A percentile compares a stretch with the other conserved stretches of the same genome.
Conservation (phyloP, 2,888 invertebrate species). For the Ashinkailepas kermadecensis region DNA sequence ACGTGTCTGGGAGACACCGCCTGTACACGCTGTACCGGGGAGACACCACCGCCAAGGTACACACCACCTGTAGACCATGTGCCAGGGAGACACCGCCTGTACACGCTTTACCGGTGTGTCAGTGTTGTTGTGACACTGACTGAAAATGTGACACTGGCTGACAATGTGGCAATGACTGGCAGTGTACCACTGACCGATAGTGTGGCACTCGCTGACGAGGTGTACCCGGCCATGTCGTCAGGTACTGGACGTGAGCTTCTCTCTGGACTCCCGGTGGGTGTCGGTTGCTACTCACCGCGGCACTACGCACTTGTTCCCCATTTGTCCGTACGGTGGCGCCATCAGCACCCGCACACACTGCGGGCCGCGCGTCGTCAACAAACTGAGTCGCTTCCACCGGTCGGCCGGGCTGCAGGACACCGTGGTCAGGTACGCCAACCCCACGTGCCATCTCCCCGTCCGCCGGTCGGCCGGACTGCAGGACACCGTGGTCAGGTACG, state of each 20-base stretch:
- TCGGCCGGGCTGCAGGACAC: constrained; percentile 73
- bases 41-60: too few relatives aligned
- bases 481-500: constrained; percentile 42
- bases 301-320: constrained; percentile 94
- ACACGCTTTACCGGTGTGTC: too few relatives aligned
- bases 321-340: constrained; percentile 91
- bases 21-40: too few relatives aligned
- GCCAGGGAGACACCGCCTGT: too few relatives aligned
- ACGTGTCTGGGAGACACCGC: too few relatives aligned
- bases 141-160: too few relatives aligned
- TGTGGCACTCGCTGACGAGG: too few relatives aligned
- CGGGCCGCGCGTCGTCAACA: constrained; percentile 86
- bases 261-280: constrained; percentile 92
- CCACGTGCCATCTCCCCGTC: constrained; percentile 48
- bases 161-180: too few relatives aligned
- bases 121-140: too few relatives aligned
- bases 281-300: constrained; percentile 90
- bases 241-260: constrained; percentile 74
- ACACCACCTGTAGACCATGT: too few relatives aligned
- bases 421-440: constrained; percentile 39
- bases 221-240: constrained; percentile 19
- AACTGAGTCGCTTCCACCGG: constrained; percentile 86
- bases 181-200: too few relatives aligned
- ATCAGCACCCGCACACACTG: constrained; percentile 89
- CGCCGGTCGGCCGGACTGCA: constrained; percentile 88